These are phyloP conservation scores for Patagioenas fasciata DNA, from an alignment of 2,113 vertebrate genomes.

Conservation along the genomic window DNA sequence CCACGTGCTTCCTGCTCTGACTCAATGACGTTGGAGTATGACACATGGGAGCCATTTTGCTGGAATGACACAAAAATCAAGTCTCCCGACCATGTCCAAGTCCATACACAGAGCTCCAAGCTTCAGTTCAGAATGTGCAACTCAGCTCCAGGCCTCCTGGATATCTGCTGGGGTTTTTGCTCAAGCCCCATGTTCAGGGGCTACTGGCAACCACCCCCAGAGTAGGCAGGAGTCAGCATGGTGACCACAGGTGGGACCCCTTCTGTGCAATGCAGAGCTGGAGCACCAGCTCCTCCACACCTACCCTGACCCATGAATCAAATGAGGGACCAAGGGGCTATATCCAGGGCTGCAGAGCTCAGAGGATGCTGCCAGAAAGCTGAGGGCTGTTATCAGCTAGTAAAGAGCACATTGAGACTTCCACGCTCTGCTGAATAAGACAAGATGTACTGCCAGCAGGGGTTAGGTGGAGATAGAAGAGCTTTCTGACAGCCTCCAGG, in stretches of 20 bases:
- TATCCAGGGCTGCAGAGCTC: neutral
- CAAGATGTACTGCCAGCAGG: neutral
- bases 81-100: neutral
- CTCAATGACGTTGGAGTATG: neutral
- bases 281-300: neutral
- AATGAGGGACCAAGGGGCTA: neutral
- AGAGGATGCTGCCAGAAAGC: neutral
- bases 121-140: neutral
- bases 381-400: neutral
- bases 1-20: neutral
- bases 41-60: slow-evolving; percentile 64
- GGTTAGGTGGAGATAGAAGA: neutral
- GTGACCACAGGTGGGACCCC: neutral
- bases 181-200: neutral
- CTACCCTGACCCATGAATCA: neutral
- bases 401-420: neutral
- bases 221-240: neutral
- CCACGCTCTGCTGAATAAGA: neutral
- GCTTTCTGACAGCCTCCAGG: neutral
- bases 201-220: neutral
- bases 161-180: neutral
- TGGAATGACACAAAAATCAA: slow-evolving; percentile 6
- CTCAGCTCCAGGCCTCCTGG: neutral
- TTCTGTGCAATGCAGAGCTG: neutral
- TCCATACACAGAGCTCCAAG: neutral